Percentiles rank a stretch among this genome's conserved stretches.
These are phyloP conservation scores for Mastomys natalensis DNA, from an alignment of 2,113 vertebrate species.

Conservation along the genomic window DNA sequence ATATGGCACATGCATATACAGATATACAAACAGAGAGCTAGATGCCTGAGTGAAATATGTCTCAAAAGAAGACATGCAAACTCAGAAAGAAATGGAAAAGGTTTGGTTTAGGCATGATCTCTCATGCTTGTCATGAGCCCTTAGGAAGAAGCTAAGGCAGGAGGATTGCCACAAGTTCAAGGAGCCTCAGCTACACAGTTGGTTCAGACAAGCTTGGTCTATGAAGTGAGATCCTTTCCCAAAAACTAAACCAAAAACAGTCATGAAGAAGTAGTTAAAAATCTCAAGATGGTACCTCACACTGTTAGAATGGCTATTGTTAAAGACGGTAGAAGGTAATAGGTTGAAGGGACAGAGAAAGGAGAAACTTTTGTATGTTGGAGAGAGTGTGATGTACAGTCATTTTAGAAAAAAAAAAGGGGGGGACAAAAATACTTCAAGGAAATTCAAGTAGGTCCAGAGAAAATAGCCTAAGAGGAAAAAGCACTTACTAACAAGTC, in stretches of 20 bases:
- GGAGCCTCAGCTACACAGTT: neutral
- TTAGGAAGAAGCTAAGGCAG: neutral
- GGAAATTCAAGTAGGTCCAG: neutral
- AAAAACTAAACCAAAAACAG: neutral
- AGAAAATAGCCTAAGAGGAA: neutral
- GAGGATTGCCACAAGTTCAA: neutral
- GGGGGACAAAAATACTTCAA: too few species aligned
- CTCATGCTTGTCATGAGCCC: neutral
- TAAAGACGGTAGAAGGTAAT: neutral
- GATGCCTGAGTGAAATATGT: neutral
- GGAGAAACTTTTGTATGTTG: neutral
- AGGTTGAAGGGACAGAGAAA: neutral
- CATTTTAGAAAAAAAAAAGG: neutral
- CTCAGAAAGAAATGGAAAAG: neutral
- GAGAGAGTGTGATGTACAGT: neutral
- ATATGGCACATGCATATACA: too few species aligned
- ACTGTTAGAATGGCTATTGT: neutral
- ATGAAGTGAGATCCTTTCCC: neutral
- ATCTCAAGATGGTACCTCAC: too few species aligned
- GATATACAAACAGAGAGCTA: neutral
- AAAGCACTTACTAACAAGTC: neutral
- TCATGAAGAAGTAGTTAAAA: neutral
- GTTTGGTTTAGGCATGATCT: neutral
- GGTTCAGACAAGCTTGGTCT: neutral
- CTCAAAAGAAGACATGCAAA: neutral